Base-by-base conservation (phyloP, 2,797 vertebrate genomes). In the Alosa sapidissima region DNA sequence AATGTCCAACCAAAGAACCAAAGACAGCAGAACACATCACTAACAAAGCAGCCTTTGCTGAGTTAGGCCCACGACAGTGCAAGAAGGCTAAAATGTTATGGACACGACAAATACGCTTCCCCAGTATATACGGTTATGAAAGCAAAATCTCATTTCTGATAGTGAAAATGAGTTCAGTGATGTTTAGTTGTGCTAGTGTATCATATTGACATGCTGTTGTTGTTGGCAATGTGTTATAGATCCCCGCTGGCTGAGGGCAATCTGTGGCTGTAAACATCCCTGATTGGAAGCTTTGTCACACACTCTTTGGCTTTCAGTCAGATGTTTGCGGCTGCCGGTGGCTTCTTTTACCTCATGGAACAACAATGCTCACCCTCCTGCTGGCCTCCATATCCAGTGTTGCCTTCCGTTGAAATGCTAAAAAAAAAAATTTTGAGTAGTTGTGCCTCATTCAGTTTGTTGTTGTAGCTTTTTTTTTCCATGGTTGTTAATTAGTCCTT, bases 251-350 rank as follows among this genome's bases (percentile, higher is more conserved):
- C 62, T 68, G 28, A 33, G 24, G 28, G 62, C 62, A 6, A 78
- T 78, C 72, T 78, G 72, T 78, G 41, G 72, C 41, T 78, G 72
- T 78, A 78, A 78, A 78, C 72, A 78, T 78, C 72, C 72, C 72
- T 78, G 72, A 78, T 78, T 78, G 72, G 72, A 78, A 78, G 72
- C 72, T 78, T 41, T 78, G 72, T 47, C 72, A 8, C 36, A 19
- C 72, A 47, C 41, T 21, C 72, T 47, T 19, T 78, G 72, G 72
- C 72, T 78, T 78, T 78, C 72, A 78, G 19, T 78, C 72, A 78
- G 72, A 78, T 78, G 72, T 78, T 78, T 78, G 72, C 72, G 36
- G 16, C 36, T 45, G 41, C 41, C 72, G 72, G 72, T 47, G 36
- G 36, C 41, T 21, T 47, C 14, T 78, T 78, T 45, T 45, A 78